Evolutionary conservation across 2,888 invertebrate species (phyloP).

Genomic region (Megamerina dolium): DNA sequence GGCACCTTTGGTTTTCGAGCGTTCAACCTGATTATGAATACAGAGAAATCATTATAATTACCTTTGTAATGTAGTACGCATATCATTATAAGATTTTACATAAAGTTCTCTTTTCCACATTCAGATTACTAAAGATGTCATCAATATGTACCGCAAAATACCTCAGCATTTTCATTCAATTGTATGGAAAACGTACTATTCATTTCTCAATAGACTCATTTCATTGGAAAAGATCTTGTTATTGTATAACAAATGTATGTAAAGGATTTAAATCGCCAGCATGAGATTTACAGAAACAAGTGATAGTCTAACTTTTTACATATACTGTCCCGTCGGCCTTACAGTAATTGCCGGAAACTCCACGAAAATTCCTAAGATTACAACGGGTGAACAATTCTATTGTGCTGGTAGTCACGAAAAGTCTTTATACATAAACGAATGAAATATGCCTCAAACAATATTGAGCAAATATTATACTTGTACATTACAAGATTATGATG

Average conservation of each 20-base stretch:
- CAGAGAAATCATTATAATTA: too few species aligned
- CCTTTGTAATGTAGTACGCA: too few species aligned
- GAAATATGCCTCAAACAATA: constrained; percentile 27
- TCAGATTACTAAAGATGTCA: constrained; percentile 52
- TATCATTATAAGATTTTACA: too few species aligned
- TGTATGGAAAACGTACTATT: too few species aligned
- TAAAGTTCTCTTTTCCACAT: too few species aligned
- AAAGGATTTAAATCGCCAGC: constrained; percentile 33
- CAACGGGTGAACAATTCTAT: constrained; percentile 38
- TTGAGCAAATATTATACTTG: constrained; percentile 24
- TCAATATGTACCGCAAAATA: constrained; percentile 35
- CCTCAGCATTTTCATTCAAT: constrained; percentile 23
- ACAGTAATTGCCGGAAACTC: constrained; percentile 38
- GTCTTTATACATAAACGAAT: background rate
- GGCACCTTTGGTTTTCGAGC: constrained; percentile 74
- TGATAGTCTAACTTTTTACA: constrained; percentile 34
- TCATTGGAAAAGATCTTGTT: too few species aligned
- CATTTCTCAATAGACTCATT: too few species aligned
- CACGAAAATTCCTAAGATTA: constrained; percentile 45
- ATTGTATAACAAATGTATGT: constrained; percentile 25
- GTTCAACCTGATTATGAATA: constrained; percentile 56
- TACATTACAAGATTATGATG: constrained; percentile 37
- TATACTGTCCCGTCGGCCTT: constrained; percentile 47
- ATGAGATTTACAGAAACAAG: constrained; percentile 20
- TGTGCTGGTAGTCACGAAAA: too few species aligned